Base-by-base conservation (phyloP, 2,113 vertebrate species). In the Crotalus horridus region DNA sequence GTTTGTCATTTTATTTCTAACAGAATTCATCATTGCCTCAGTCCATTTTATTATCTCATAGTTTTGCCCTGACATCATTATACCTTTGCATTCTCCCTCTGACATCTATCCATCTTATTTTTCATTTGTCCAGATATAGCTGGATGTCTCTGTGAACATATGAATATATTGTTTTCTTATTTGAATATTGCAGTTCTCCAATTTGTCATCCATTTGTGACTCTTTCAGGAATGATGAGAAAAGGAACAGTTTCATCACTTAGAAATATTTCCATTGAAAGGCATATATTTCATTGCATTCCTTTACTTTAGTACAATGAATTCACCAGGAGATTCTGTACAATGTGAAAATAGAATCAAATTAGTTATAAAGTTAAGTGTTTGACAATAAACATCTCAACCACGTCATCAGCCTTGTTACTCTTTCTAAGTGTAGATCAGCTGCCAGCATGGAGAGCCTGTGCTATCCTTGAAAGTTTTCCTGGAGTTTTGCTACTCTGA, bases 81-180 rank as follows among this genome's bases (percentile, higher is more conserved):
- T 48, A 26, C 53, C 0, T 0, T 2, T 4, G 4, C 43, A 33
- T 90, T 86, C 43, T 93, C 29, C 89, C 33, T 0, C 0, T 15
- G 0, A 33, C 58, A 23, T 7, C 81, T 74, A 4, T 89, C 89
- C 69, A 58, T 92, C 6, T 29, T 51, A 46, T 90, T 90, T 1
- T 11, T 10, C 21, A 53, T 58, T 1, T 53, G 1, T 33, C 59
- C 2, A 0, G 61, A 69, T 89, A 43, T 1, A 51, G 26, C 87
- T 91, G 4, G 33, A 17, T 0, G n/a, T 21, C 81, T 74, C 55
- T 6, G 5, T 2, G 2, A 1, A 53, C 0, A 8, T 87, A 13
- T 51, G 48, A 51, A 51, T 69, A 23, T 3, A 1, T 58, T 7
- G 9, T 23, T 24, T 87, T 55, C 85, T 51, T 7, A 0, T 26